phyloP scores from a whole-genome alignment of 35 echinoderm and acorn worm species.

The Ophioderma brevispina region DNA sequence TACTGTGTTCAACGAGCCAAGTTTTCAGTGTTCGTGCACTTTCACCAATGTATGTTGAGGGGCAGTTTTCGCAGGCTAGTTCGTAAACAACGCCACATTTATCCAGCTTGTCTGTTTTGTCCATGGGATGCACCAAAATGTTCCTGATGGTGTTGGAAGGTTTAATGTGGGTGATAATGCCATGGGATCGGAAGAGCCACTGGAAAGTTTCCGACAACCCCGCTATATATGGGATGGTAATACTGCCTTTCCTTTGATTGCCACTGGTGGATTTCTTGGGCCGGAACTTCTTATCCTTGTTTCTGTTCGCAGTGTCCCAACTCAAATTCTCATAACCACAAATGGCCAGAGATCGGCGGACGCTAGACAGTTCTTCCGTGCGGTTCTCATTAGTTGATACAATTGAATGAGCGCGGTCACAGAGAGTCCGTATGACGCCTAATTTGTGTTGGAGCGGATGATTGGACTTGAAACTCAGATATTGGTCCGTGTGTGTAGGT shows the following conservation, averaged over 20 bases:
- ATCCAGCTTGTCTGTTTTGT: neutral
- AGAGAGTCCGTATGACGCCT: neutral
- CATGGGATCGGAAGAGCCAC: neutral
- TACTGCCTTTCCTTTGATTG: neutral
- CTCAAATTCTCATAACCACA: neutral
- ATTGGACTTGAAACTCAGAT: neutral
- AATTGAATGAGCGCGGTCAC: neutral
- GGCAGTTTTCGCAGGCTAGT: neutral
- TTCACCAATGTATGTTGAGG: neutral
- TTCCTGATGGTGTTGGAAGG: too few relatives aligned
- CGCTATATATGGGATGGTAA: neutral
- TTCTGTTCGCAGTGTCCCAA: neutral
- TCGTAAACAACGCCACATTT: too few relatives aligned
- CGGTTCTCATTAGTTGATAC: neutral
- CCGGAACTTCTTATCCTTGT: neutral
- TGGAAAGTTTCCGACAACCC: neutral
- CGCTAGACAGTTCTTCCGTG: neutral
- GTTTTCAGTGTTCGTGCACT: neutral
- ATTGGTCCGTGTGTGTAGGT: neutral
- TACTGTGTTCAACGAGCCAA: neutral
- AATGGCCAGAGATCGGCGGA: neutral
- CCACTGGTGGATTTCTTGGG: neutral
- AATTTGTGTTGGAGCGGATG: too few relatives aligned
- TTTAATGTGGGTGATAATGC: neutral
- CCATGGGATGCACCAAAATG: neutral